A percentile compares a stretch with the other conserved stretches of the same genome.
Conservation (phyloP, 2,113 vertebrate genomes). For the Pipa parva region DNA sequence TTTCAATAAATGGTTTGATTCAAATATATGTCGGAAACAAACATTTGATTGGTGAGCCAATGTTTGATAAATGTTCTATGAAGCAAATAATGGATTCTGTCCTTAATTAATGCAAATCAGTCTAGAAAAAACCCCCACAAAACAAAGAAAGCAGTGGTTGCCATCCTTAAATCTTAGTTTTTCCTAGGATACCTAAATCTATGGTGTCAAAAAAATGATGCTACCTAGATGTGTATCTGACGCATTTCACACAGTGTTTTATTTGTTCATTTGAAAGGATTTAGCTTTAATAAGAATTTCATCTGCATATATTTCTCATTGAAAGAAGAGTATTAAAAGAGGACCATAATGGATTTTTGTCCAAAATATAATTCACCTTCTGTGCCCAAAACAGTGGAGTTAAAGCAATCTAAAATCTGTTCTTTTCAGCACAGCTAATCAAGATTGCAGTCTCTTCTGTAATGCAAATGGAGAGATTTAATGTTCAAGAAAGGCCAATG, state of each 20-base stretch:
- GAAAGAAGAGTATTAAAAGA: neutral
- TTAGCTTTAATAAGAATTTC: neutral
- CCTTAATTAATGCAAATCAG: too few relatives aligned
- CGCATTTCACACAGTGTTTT: neutral
- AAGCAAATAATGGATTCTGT: too few relatives aligned
- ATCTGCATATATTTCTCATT: neutral
- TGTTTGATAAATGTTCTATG: too few relatives aligned
- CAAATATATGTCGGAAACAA: too few relatives aligned
- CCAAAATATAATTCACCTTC: constrained; percentile 30
- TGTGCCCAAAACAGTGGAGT: constrained; percentile 31
- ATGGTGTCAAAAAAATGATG: too few relatives aligned
- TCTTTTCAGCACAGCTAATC: constrained; percentile 27
- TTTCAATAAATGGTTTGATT: too few relatives aligned
- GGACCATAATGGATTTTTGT: constrained; percentile 29
- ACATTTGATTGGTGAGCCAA: too few relatives aligned
- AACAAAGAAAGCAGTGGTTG: too few relatives aligned
- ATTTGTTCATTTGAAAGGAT: neutral
- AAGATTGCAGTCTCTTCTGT: constrained; percentile 33
- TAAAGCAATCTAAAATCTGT: constrained; percentile 40
- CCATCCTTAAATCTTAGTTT: too few relatives aligned
- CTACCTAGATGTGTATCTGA: too few relatives aligned
- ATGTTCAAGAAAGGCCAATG: constrained; percentile 14
- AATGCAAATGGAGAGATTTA: constrained; percentile 33
- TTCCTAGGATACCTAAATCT: too few relatives aligned
- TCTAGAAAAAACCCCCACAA: too few relatives aligned